These are phyloP conservation scores for Cotesia chilonis DNA, from an alignment of 1,140 invertebrate genomes.

Conservation along the genomic window DNA sequence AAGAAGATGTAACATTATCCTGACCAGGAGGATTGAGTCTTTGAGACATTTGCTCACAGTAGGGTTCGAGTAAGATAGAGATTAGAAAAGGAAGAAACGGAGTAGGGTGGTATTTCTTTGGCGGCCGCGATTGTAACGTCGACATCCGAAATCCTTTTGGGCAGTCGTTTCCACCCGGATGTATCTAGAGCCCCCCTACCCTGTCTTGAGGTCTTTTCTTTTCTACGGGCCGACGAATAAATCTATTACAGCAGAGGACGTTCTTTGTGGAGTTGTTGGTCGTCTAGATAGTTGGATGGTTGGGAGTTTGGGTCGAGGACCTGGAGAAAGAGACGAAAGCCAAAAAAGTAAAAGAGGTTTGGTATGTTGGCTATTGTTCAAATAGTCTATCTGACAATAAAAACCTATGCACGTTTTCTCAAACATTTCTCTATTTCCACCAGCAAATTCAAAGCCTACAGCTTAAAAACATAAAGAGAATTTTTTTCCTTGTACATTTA, in stretches of 20 bases:
- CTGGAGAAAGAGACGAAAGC: conserved; percentile 4
- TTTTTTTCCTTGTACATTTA: conserved; percentile 28
- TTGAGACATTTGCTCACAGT: conserved; percentile 3
- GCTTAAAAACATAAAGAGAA: conserved; percentile 10
- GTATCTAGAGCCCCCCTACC: conserved; percentile 21
- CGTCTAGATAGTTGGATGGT: conserved; percentile 19
- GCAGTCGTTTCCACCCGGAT: conserved; percentile 34
- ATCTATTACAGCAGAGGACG: conserved; percentile 50
- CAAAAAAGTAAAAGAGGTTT: conserved; percentile 36
- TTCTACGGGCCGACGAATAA: conserved; percentile 44
- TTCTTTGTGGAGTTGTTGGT: conserved; percentile 33
- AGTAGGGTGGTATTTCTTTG: conserved; percentile 33
- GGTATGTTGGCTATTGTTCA: conserved; percentile 62
- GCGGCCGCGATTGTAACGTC: conserved; percentile 28
- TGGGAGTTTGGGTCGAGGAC: conserved; percentile 10
- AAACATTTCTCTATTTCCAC: conserved; percentile 12
- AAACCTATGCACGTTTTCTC: conserved; percentile 49
- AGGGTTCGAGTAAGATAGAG: conserved; percentile 4
- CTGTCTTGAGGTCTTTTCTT: conserved; percentile 23
- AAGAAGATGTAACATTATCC: conserved; percentile 8
- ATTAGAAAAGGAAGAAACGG: conserved; percentile 28
- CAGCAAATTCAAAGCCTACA: neutral
- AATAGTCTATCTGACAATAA: conserved; percentile 60
- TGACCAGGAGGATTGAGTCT: conserved; percentile 2
- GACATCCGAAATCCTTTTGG: conserved; percentile 39